Percentiles rank a stretch among this genome's conserved stretches.
These are phyloP conservation scores for Argynnis bischoffii DNA, from an alignment of 2,888 invertebrate genomes.

Conservation along the genomic window DNA sequence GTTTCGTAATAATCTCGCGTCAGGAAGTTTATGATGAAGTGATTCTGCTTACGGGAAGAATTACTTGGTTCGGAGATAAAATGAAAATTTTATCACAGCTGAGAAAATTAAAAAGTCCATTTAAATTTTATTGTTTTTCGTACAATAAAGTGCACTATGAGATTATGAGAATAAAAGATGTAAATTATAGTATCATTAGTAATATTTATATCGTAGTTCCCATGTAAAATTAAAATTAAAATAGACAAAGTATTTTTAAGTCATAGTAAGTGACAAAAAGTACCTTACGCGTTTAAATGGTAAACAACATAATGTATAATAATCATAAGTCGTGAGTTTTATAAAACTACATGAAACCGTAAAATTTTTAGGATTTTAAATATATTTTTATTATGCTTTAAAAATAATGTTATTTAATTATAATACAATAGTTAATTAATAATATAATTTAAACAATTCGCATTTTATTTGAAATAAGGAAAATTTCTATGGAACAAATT, in stretches of 20 bases:
- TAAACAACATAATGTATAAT: too few relatives aligned
- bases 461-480: background rate
- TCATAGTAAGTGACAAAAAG: too few relatives aligned
- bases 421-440: background rate
- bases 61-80: constrained; percentile 29
- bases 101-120: constrained; percentile 23
- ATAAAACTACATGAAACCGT: too few relatives aligned
- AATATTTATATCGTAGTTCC: too few relatives aligned
- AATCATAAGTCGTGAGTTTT: too few relatives aligned
- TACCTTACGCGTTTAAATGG: too few relatives aligned
- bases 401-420: too few relatives aligned
- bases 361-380: too few relatives aligned
- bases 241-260: too few relatives aligned
- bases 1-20: constrained; percentile 30
- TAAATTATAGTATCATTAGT: background rate
- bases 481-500: background rate
- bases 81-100: constrained; percentile 25
- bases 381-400: too few relatives aligned
- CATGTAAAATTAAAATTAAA: too few relatives aligned
- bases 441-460: background rate
- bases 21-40: constrained; percentile 33
- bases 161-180: background rate
- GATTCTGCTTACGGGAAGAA: constrained; percentile 30
- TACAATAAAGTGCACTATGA: constrained; percentile 4
- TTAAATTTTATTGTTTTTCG: constrained; percentile 15